These are phyloP conservation scores for Drosophila testacea DNA, from an alignment of 2,888 invertebrate genomes.

Conservation along the genomic window DNA sequence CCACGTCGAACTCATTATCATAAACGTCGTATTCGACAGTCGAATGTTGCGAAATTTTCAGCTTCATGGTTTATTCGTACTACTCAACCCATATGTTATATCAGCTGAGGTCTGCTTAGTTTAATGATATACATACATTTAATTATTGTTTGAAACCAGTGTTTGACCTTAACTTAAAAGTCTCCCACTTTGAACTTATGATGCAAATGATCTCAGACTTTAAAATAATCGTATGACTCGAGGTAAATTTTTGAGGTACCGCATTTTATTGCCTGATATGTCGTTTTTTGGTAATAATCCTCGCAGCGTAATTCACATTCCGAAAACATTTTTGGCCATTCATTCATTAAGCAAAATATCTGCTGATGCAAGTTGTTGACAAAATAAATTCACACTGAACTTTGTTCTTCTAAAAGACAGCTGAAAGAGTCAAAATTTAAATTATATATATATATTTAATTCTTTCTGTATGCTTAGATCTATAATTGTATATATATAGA, in stretches of 20 bases:
- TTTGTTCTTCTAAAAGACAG: conserved; percentile 39
- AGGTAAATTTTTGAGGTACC: neutral
- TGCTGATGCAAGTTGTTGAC: conserved; percentile 40
- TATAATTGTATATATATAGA: conserved; percentile 8
- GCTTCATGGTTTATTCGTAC: neutral
- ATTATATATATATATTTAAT: conserved; percentile 15
- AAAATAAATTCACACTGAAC: conserved; percentile 38
- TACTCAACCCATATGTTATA: conserved; percentile 1
- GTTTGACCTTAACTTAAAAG: conserved; percentile 14
- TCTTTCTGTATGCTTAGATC: conserved; percentile 10
- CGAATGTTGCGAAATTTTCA: conserved; percentile 1
- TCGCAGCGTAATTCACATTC: conserved; percentile 17
- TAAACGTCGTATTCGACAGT: conserved; percentile 13
- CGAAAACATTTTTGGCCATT: conserved; percentile 17
- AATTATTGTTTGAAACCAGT: conserved; percentile 40
- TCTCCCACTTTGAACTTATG: conserved; percentile 30
- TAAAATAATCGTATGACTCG: conserved; percentile 26
- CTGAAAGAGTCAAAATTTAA: neutral
- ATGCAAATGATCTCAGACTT: conserved; percentile 19
- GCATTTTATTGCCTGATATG: conserved; percentile 36
- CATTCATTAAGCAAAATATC: conserved; percentile 36
- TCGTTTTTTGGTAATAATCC: conserved; percentile 2
- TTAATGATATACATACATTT: conserved; percentile 38
- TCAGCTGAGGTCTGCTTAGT: conserved; percentile 30
- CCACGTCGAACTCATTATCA: conserved; percentile 35